Evolutionary conservation across 2,797 vertebrate genomes (phyloP).

Genomic region (Delichon dasypus): DNA sequence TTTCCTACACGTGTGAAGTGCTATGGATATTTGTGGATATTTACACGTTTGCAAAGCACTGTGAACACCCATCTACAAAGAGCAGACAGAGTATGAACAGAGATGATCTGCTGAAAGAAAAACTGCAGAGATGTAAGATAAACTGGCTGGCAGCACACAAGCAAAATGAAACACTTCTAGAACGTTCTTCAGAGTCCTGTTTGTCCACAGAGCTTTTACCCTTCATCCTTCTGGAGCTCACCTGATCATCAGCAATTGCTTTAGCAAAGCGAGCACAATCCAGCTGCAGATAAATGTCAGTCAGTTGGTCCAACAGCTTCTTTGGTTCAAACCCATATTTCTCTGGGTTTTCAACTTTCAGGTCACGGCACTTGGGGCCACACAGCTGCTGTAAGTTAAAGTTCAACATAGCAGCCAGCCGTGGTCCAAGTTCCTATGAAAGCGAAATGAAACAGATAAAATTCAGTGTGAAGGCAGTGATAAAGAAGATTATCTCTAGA

Average conservation of each 20-base stretch:
- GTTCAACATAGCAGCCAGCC: slow-evolving; percentile 97
- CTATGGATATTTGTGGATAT: background rate
- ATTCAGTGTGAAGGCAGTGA: background rate
- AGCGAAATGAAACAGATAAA: background rate
- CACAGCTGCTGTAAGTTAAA: slow-evolving; percentile 98
- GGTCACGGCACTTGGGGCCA: slow-evolving; percentile 96
- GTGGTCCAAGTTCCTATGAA: slow-evolving; percentile 91
- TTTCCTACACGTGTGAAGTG: background rate
- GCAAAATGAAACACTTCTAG: background rate
- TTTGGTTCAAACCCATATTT: slow-evolving; percentile 99
- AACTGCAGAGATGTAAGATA: background rate
- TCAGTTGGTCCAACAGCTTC: slow-evolving; percentile 98
- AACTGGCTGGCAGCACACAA: background rate
- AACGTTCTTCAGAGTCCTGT: background rate
- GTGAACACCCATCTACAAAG: background rate
- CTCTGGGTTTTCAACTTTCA: slow-evolving; percentile 99
- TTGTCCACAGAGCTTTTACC: background rate
- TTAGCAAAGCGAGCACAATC: slow-evolving; percentile 97
- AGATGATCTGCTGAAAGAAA: background rate
- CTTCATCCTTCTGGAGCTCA: slow-evolving; percentile 50
- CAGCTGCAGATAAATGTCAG: slow-evolving; percentile 96
- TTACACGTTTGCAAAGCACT: background rate
- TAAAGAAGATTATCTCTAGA: background rate
- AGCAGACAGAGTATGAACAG: background rate
- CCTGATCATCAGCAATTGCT: slow-evolving; percentile 98